phyloP scores from a whole-genome alignment of 2,888 invertebrate species.

The Lasioglossum oenotherae region DNA sequence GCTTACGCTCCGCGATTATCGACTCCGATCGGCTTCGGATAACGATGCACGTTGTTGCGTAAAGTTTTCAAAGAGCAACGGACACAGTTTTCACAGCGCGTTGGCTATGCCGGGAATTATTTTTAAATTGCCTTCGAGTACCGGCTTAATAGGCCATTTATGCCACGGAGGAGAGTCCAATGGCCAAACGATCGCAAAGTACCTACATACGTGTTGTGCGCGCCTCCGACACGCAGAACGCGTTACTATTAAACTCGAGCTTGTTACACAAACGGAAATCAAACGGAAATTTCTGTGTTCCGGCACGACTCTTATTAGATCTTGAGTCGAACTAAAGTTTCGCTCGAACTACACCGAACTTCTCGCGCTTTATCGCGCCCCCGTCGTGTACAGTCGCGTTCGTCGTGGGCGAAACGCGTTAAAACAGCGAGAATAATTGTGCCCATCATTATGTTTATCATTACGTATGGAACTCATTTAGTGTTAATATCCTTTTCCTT shows the following conservation, averaged over 20 bases:
- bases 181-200: constrained; percentile 21
- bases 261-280: not conserved
- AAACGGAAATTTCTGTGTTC: not conserved
- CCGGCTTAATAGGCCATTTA: constrained; percentile 49
- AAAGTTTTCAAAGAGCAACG: constrained; percentile 48
- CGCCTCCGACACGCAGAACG: constrained; percentile 5
- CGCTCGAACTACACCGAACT: not conserved
- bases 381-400: not conserved
- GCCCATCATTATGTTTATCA: too few species aligned
- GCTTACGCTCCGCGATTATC: constrained; percentile 43
- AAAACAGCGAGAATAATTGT: not conserved
- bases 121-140: constrained; percentile 41
- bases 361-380: not conserved
- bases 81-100: constrained; percentile 41
- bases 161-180: constrained; percentile 16
- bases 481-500: too few species aligned
- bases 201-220: not conserved
- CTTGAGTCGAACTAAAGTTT: not conserved
- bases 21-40: constrained; percentile 38
- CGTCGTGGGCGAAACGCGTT: not conserved
- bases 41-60: constrained; percentile 47
- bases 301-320: not conserved
- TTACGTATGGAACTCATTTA: too few species aligned
- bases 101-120: constrained; percentile 41
- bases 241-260: not conserved